Evolutionary conservation across 35 echinoderm and acorn worm species (phyloP).

Genomic region (Apostichopus japonicus): DNA sequence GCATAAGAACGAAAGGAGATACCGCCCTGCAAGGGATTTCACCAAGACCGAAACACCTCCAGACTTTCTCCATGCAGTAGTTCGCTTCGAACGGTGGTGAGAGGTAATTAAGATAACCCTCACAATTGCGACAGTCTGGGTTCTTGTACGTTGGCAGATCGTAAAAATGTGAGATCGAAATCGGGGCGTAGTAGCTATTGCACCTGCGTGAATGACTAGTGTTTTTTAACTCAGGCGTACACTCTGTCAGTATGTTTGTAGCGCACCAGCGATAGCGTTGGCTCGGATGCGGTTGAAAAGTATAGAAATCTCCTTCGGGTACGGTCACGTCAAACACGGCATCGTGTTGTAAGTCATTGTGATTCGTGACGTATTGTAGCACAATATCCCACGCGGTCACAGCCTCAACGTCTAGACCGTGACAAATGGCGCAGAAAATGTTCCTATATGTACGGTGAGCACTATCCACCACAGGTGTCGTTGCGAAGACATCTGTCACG

Average conservation of each 20-base stretch:
- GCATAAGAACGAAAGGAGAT: background rate
- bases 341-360: background rate
- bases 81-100: background rate
- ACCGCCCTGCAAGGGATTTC: background rate
- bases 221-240: background rate
- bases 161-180: background rate
- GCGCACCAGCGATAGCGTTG: background rate
- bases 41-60: background rate
- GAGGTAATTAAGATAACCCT: background rate
- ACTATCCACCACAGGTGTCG: background rate
- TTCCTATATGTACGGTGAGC: background rate
- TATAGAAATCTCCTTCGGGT: background rate
- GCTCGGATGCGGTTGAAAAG: background rate
- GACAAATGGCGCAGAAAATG: background rate
- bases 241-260: background rate
- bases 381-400: conserved; percentile 4
- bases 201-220: background rate
- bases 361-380: background rate
- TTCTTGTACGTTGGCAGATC: background rate
- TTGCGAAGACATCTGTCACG: background rate
- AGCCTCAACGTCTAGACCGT: background rate
- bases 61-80: background rate
- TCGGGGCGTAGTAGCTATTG: background rate
- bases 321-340: background rate
- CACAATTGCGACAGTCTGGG: conserved; percentile 29